A percentile compares a stretch with the other conserved stretches of the same genome.
Evolutionary conservation across 2,888 invertebrate genomes (phyloP).

Genomic region (Drosophila percnosoma): DNA sequence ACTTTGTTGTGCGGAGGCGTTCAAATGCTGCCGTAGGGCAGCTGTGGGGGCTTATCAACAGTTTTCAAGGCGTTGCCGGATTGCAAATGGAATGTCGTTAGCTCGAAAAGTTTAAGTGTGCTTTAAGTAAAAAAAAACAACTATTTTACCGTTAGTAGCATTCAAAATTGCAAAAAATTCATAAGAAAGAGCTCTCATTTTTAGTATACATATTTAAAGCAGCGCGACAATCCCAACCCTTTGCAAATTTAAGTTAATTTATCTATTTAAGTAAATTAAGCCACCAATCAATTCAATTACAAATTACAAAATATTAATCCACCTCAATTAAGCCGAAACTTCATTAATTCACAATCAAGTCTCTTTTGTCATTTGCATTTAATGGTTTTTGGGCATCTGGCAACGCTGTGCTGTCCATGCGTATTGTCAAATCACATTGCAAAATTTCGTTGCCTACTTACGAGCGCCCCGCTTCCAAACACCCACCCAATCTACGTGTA

Average conservation of each 20-base stretch:
- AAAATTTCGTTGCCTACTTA: slow-evolving; percentile 65
- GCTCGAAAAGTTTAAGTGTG: not conserved
- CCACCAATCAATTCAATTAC: not conserved
- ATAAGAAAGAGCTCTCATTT: not conserved
- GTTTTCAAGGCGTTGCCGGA: slow-evolving; percentile 51
- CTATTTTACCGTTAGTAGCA: not conserved
- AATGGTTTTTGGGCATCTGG: slow-evolving; percentile 28
- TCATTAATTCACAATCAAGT: not conserved
- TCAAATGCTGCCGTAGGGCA: slow-evolving; percentile 55
- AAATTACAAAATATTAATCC: not conserved
- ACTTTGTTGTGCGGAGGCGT: slow-evolving; percentile 32
- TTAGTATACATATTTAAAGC: not conserved
- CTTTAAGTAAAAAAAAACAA: not conserved
- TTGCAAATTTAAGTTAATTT: not conserved
- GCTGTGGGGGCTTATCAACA: slow-evolving; percentile 31
- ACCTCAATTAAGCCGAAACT: not conserved
- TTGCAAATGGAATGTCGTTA: not conserved
- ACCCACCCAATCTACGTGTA: slow-evolving; percentile 41
- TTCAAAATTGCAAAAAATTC: not conserved
- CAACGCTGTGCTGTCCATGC: slow-evolving; percentile 32
- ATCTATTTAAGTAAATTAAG: not conserved
- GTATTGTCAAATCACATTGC: slow-evolving; percentile 35
- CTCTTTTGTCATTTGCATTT: not conserved
- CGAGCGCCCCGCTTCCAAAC: slow-evolving; percentile 45
- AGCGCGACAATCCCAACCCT: not conserved